Conservation (phyloP, 2,888 invertebrate species). For the Cyclophora punctaria region DNA sequence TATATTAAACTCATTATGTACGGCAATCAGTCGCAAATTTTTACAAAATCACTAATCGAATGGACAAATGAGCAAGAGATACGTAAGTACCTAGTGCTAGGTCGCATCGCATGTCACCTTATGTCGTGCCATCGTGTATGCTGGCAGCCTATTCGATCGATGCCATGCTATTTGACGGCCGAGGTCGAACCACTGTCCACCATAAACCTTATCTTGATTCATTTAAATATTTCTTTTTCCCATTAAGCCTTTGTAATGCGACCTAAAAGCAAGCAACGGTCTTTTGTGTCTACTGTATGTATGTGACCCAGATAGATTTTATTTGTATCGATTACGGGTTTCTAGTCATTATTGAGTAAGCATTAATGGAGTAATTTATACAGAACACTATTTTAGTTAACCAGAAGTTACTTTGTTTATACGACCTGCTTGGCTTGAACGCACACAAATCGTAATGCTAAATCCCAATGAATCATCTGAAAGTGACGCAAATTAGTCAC, state of each 20-base stretch:
- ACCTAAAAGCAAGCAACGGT: slow-evolving; percentile 47
- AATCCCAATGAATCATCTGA: slow-evolving; percentile 27
- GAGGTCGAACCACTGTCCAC: slow-evolving; percentile 70
- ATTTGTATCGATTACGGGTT: slow-evolving; percentile 50
- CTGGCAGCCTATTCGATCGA: slow-evolving; percentile 51
- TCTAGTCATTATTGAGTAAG: too few relatives aligned
- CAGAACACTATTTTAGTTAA: too few relatives aligned
- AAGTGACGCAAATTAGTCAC: slow-evolving; percentile 34
- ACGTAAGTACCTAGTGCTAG: too few relatives aligned
- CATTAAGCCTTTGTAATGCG: slow-evolving; percentile 46
- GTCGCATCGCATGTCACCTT: too few relatives aligned
- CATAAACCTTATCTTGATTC: slow-evolving; percentile 68
- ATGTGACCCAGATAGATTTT: slow-evolving; percentile 64
- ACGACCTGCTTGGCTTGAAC: slow-evolving; percentile 5
- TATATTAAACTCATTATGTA: neutral
- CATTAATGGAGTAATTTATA: too few relatives aligned
- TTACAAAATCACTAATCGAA: too few relatives aligned
- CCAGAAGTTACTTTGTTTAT: too few relatives aligned
- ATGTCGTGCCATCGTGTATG: slow-evolving; percentile 32
- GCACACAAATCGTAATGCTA: slow-evolving; percentile 2
- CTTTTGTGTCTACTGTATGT: slow-evolving; percentile 49
- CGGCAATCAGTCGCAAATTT: too few relatives aligned
- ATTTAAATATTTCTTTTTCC: slow-evolving; percentile 49
- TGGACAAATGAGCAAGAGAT: too few relatives aligned
- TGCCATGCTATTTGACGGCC: slow-evolving; percentile 65